These are phyloP conservation scores for Sebastes oblongus DNA, from an alignment of 2,797 vertebrate species.

Conservation along the genomic window DNA sequence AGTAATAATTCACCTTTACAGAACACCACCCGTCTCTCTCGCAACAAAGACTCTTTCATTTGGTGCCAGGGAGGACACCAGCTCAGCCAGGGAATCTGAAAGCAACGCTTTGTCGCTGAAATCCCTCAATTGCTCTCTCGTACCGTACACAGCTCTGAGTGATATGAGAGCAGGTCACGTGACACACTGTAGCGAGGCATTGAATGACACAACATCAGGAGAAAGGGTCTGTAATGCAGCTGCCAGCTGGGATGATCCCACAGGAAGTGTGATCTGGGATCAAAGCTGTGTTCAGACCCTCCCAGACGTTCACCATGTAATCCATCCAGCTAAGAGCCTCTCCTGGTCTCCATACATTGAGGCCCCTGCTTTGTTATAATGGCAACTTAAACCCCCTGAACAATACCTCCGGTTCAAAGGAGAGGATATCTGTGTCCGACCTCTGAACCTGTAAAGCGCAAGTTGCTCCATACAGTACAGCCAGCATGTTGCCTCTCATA, in stretches of 20 bases:
- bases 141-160: background rate
- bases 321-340: constrained; percentile 43
- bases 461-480: background rate
- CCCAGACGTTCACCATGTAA: constrained; percentile 52
- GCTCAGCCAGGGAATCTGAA: constrained; percentile 41
- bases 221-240: constrained; percentile 33
- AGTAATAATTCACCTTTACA: constrained; percentile 49
- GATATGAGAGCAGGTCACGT: constrained; percentile 43
- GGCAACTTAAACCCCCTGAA: constrained; percentile 41
- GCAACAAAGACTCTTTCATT: constrained; percentile 49
- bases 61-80: constrained; percentile 24
- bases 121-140: background rate
- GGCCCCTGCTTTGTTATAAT: constrained; percentile 56
- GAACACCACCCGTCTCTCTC: background rate
- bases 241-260: constrained; percentile 41
- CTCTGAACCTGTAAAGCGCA: background rate
- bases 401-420: constrained; percentile 37
- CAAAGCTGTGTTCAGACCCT: constrained; percentile 47
- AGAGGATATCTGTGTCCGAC: constrained; percentile 32
- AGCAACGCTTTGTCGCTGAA: constrained; percentile 27
- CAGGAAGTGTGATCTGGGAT: constrained; percentile 60
- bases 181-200: constrained; percentile 8
- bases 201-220: constrained; percentile 22
- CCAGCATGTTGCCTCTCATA: background rate
- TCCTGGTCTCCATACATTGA: background rate